Base-by-base conservation (phyloP, 2,888 invertebrate genomes). In the Horisme vitalbata region DNA sequence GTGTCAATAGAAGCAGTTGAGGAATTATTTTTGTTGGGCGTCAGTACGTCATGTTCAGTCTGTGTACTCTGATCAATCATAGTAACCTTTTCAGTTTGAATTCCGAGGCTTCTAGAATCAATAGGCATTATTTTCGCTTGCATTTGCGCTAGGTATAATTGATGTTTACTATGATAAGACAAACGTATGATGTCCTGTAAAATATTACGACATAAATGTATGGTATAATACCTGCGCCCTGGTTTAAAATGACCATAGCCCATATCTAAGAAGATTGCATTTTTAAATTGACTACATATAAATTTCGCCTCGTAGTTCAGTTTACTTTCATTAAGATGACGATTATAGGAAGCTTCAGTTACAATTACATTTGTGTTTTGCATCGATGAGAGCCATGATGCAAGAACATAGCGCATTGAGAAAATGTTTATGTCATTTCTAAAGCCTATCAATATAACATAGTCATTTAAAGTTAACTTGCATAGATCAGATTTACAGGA, bases 211-310 rank as follows among this genome's bases (percentile, higher is more conserved):
- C 34, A 34, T 9, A 24, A 1, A 24, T 34, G 12, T 10, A 14
- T 6, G 1, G 24, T 34, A 21, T 21, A 7, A 21, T 21, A 34
- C 13, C 21, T 12, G 4, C 23, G 23, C 0, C 8, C 8, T 5
- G 34, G 34, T 9, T 7, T 14, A 9, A n/a, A 14, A 5, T 24
- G 11, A 13, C 13, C n/a, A 14, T 14, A 34, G 8, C 7, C 24
- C 34, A 34, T 34, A 24, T 34, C 24, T 5, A 34, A 7, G 9
- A 34, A 34, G 4, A 24, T n/a, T 2, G 8, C 24, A 14, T 34
- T 34, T 34, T 34, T 24, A 8, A 24, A 34, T 9, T 24, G 23
- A 14, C 14, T 34, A 9, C 34, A 34, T 24, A 24, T 34, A 9
- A 34, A 34, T 24, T 24, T 34, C 6, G 11, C 10, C 9, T 34